Evolutionary conservation across 2,888 invertebrate genomes (phyloP).

Genomic region (Drosophila stalkeri): DNA sequence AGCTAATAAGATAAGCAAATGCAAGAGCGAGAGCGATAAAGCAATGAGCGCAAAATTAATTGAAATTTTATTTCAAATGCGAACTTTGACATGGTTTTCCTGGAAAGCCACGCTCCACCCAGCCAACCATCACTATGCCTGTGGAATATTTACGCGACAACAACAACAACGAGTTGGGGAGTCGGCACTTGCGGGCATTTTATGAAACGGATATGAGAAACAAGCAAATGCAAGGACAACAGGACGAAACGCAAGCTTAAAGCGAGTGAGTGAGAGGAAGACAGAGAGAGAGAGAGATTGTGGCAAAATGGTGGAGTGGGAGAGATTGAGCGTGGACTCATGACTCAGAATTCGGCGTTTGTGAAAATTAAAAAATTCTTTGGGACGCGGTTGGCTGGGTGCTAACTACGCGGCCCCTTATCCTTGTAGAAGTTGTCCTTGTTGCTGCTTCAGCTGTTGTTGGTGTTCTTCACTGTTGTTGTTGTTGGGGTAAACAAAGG

Average conservation of each 20-base stretch:
- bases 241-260: slow-evolving; percentile 5
- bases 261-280: not conserved
- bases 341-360: slow-evolving; percentile 74
- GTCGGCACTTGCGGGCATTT: slow-evolving; percentile 72
- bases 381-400: slow-evolving; percentile 70
- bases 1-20: slow-evolving; percentile 28
- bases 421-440: slow-evolving; percentile 46
- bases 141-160: slow-evolving; percentile 57
- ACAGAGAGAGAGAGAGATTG: not conserved
- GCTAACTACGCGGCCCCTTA: slow-evolving; percentile 67
- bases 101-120: slow-evolving; percentile 39
- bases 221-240: slow-evolving; percentile 63
- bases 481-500: slow-evolving; percentile 82
- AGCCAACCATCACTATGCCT: slow-evolving; percentile 35
- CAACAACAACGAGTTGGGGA: slow-evolving; percentile 32
- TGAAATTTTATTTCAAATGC: slow-evolving; percentile 73
- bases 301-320: not conserved
- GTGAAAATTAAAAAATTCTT: slow-evolving; percentile 77
- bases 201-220: slow-evolving; percentile 77
- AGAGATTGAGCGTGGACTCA: slow-evolving; percentile 24
- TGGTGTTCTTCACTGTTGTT: slow-evolving; percentile 31
- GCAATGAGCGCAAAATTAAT: slow-evolving; percentile 62
- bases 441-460: slow-evolving; percentile 40
- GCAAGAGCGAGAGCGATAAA: slow-evolving; percentile 17
- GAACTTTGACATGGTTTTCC: slow-evolving; percentile 73